Evolutionary conservation across 1,140 invertebrate genomes (phyloP), one percentile per base, ranked within the genome.

Genomic region (Aculops lycopersici): DNA sequence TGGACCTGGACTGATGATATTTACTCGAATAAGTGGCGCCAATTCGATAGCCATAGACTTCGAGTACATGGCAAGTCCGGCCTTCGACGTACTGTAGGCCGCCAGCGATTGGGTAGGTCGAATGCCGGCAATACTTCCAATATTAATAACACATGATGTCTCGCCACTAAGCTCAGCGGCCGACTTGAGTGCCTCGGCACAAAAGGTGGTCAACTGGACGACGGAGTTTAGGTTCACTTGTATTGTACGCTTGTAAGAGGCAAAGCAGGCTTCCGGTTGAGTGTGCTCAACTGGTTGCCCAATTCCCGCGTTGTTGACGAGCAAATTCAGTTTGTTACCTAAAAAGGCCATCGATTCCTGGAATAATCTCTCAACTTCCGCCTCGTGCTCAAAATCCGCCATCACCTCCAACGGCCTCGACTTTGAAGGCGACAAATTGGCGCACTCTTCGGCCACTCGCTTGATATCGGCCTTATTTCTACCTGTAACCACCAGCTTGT

Each of bases 281-380:
- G 17, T 20, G 8, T 44, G 13, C 15, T 36, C 20, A n/a, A 5
- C n/a, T n/a, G 41, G 21, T 18, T 44, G 38, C 2, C 19, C 20
- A 8, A 45, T 14, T 2, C 21, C 16, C 24, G 80, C 81, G 63
- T 74, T 78, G 55, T 88, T 90, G 0, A 88, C 62, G 20, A 80
- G 55, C 20, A 78, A 65, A 57, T 79, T 72, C 3, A 79, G 53
- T 50, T 66, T 64, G n/a, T n/a, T n/a, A 2, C 71, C 69, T 53
- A 65, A 74, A 44, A 69, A n/a, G 63, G 40, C 20, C 21, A 54
- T 43, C 20, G 53, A 49, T 37, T 49, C 37, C 18, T 53, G 40
- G 36, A 58, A 37, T 17, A 60, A 35, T 18, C 38, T 43, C 42
- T 49, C 40, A 13, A 48, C 45, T 36, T 51, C 47, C 5, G 40